Evolutionary conservation across 2,888 invertebrate species (phyloP).

Genomic region (Junonia oenone): DNA sequence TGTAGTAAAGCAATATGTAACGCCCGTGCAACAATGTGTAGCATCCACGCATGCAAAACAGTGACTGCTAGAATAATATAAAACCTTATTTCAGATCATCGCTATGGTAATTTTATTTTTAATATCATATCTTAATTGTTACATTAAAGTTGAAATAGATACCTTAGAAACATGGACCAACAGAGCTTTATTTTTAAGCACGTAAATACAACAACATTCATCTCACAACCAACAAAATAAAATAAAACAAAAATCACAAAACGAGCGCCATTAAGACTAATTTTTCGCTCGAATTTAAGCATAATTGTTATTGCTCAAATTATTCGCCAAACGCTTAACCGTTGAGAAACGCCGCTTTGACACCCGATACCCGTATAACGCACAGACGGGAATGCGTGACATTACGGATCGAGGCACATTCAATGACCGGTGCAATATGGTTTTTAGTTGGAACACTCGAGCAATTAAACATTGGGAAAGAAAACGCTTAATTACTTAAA

Average conservation of each 20-base stretch:
- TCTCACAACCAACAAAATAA: background rate
- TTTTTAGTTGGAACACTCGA: slow-evolving; percentile 7
- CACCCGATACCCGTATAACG: slow-evolving; percentile 49
- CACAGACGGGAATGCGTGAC: slow-evolving; percentile 20
- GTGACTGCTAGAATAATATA: too few species aligned
- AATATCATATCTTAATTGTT: too few species aligned
- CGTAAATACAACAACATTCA: background rate
- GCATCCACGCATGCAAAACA: too few species aligned
- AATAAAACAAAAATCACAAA: background rate
- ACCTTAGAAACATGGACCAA: too few species aligned
- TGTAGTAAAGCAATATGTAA: too few species aligned
- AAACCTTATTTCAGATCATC: too few species aligned
- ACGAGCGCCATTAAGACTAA: background rate
- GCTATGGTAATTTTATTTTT: too few species aligned
- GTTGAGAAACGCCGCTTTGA: slow-evolving; percentile 47
- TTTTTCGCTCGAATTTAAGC: slow-evolving; percentile 38
- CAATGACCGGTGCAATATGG: background rate
- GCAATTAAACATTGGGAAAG: background rate
- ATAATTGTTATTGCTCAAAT: slow-evolving; percentile 46
- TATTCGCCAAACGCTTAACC: slow-evolving; percentile 51
- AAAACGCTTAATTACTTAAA: background rate
- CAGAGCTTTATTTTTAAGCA: too few species aligned
- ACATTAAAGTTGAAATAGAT: too few species aligned
- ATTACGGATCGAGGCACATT: slow-evolving; percentile 14
- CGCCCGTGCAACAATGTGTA: too few species aligned